Evolutionary conservation across 2,797 vertebrate species (phyloP), one percentile per base, ranked within the genome.

Genomic region (Diplodus sargus): DNA sequence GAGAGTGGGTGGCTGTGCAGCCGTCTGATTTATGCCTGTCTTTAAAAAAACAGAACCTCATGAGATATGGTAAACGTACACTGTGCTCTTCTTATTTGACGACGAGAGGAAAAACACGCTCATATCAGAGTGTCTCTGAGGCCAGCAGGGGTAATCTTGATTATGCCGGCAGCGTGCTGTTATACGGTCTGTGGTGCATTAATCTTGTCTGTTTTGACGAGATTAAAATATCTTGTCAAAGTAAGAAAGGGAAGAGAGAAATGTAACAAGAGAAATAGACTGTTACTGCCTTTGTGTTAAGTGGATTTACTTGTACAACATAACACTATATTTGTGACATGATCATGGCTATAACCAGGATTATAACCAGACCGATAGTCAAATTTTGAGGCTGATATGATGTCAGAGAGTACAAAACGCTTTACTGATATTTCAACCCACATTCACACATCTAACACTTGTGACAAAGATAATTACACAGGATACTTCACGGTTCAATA

Each of bases 1-100:
- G 54, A 75, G 67, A 72, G 87, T 83, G 83, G 85, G 81, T 70
- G 81, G 63, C 49, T 72, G 69, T 57, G 61, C 68, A 78, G 74
- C 66, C 52, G 71, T 82, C 17, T 57, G 51, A 87, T 85, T 73
- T 57, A 54, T 45, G 60, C 0, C 15, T 51, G 11, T 57, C 62
- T 68, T 60, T 25, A 48, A 17, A 3, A 39, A 61, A 22, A 76
- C 43, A 67, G 43, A 13, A 45, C 11, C 10, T 30, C 15, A 4
- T 20, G 30, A 76, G 42, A 78, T 49, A 58, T 15, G 15, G 25
- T 74, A 52, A 66, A 69, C 68, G 54, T 47, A 25, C 16, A 17
- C 16, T 42, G 28, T 7, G 30, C 34, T 15, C 15, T 57, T 61
- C 58, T 58, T 39, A 62, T 66, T 25, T 69, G 59, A 60, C 13